Conservation (phyloP, 2,888 invertebrate species). For the Dicyrtomina minuta region DNA sequence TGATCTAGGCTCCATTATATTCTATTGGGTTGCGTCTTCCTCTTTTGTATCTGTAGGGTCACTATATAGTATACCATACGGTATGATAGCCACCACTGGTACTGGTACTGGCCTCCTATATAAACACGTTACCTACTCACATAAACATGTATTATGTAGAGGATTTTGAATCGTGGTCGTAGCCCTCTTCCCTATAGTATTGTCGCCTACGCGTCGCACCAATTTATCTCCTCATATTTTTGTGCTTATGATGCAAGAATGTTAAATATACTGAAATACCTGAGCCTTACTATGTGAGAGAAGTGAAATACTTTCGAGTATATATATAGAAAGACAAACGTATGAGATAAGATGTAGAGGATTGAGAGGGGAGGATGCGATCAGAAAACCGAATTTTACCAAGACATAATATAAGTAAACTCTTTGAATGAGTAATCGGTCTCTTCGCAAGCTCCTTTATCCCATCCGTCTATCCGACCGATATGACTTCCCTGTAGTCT, state of each 20-base stretch:
- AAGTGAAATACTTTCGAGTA: not conserved
- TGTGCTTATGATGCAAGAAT: too few relatives aligned
- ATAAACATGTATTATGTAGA: too few relatives aligned
- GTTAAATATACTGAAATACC: too few relatives aligned
- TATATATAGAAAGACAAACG: too few relatives aligned
- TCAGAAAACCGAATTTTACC: not conserved
- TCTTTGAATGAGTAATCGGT: conserved; percentile 16
- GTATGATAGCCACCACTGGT: too few relatives aligned
- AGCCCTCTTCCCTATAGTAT: not conserved
- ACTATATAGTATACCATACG: too few relatives aligned
- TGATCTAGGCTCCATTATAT: too few relatives aligned
- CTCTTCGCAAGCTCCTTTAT: not conserved
- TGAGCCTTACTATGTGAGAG: not conserved
- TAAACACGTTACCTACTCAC: too few relatives aligned
- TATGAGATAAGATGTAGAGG: not conserved
- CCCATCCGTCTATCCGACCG: not conserved
- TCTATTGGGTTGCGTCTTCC: too few relatives aligned
- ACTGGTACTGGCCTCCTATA: too few relatives aligned
- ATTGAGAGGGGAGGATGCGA: not conserved
- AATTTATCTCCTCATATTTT: not conserved
- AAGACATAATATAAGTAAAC: not conserved
- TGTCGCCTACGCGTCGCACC: not conserved
- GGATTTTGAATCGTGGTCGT: too few relatives aligned
- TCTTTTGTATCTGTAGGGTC: too few relatives aligned
- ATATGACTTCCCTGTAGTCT: not conserved